A percentile compares a stretch with the other conserved stretches of the same genome.
These are phyloP conservation scores for Magallana ariakensis DNA, from an alignment of 1,140 invertebrate species.

Conservation along the genomic window DNA sequence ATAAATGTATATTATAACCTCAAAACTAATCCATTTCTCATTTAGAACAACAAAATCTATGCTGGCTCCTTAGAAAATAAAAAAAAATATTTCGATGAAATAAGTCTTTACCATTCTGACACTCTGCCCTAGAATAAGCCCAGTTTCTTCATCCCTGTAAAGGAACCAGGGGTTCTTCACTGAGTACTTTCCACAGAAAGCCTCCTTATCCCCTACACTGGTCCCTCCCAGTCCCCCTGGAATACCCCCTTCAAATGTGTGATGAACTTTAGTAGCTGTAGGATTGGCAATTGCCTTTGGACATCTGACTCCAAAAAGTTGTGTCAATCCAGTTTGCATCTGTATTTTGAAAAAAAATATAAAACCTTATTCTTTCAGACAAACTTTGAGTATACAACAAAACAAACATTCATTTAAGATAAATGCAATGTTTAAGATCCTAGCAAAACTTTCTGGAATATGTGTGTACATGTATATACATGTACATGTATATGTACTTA, in stretches of 20 bases:
- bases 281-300: conserved; percentile 57
- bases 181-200: conserved; percentile 70
- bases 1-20: no score
- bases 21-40: no score
- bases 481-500: conserved; percentile 42
- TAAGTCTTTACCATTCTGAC: background rate
- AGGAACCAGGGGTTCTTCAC: conserved; percentile 65
- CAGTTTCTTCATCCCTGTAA: conserved; percentile 43
- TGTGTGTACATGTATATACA: background rate
- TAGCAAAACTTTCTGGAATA: background rate
- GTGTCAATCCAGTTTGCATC: conserved; percentile 55
- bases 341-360: background rate
- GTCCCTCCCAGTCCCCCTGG: conserved; percentile 29
- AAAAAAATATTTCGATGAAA: background rate
- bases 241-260: conserved; percentile 50
- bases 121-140: background rate
- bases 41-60: background rate
- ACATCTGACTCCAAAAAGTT: conserved; percentile 64
- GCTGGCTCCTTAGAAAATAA: background rate
- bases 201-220: conserved; percentile 53
- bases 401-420: background rate
- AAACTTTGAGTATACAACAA: background rate
- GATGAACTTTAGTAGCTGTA: conserved; percentile 45
- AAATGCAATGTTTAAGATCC: background rate
- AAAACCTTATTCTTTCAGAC: background rate